Base-by-base conservation (phyloP, 2,888 invertebrate genomes). In the Monoplex corrugatus region DNA sequence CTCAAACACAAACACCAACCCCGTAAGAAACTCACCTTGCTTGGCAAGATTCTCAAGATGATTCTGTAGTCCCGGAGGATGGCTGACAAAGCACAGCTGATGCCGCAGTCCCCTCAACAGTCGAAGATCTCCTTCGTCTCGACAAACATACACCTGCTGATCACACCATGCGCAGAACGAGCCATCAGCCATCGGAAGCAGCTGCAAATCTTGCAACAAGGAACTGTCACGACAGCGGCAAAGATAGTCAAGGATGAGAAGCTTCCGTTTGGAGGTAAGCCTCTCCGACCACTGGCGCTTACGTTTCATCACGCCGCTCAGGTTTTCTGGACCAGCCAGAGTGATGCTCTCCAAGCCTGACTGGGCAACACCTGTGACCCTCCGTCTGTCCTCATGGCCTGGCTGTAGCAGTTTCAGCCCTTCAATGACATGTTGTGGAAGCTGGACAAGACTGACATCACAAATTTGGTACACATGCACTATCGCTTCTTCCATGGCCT, bases 101-200 rank as follows among this genome's bases (percentile, higher is more conserved):
- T 50, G 72, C 2, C 38, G 23, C 23, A 87, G 78, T 8, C 44
- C 75, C 0, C 45, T 23, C 45, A 87, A 43, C 16, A 87, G 43
- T 10, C 32, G 19, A 23, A 87, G 50, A n/a, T 87, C 75, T 16
- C 28, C 13, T 10, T 10, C 19, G 13, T 75, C 50, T 28, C 50
- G 50, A 78, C 86, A 87, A 45, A 87, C 87, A 40, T 87, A 45
- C 43, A 87, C 44, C 43, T 19, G 32, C 2, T 28, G 45, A 45
- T 40, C 45, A 78, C 23, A 1, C n/a, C 38, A 35, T 3, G 75
- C 28, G 10, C 40, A 19, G 44, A 87, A 78, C 19, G 75, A 35
- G 28, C 87, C 87, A 19, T 87, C 68, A 3, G 78, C 87, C 78
- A 50, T 2, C 6, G 87, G 87, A 40, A 87, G 5, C 35, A 87